These are phyloP conservation scores for Scrobipalpa atriplicella DNA, from an alignment of 2,888 invertebrate species.

Conservation along the genomic window DNA sequence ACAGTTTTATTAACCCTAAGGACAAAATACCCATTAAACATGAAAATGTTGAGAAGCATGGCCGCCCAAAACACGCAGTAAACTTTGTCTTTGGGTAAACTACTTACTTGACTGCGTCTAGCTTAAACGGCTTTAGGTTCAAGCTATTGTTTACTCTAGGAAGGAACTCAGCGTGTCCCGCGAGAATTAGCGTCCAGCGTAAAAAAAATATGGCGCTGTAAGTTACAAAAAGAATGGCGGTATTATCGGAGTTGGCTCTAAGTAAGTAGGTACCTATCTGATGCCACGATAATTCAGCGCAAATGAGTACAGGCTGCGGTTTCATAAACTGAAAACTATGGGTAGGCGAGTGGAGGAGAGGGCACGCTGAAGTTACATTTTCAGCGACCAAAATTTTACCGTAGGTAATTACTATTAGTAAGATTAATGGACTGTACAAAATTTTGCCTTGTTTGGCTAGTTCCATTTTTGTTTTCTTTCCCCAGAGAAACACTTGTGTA, in stretches of 20 bases:
- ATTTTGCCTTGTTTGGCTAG: background rate
- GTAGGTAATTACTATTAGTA: slow-evolving; percentile 36
- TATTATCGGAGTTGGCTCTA: slow-evolving; percentile 36
- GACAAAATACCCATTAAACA: background rate
- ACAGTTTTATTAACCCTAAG: slow-evolving; percentile 5
- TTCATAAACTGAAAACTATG: slow-evolving; percentile 47
- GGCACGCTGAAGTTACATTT: slow-evolving; percentile 38
- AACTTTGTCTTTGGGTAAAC: slow-evolving; percentile 8
- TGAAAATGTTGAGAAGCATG: background rate
- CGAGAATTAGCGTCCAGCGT: background rate
- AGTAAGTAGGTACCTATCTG: too few relatives aligned
- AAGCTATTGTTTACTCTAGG: background rate
- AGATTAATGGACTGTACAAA: background rate
- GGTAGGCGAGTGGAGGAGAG: slow-evolving; percentile 9
- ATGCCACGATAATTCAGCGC: slow-evolving; percentile 41
- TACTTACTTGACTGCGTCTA: background rate
- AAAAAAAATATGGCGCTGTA: slow-evolving; percentile 18
- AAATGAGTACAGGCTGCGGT: slow-evolving; percentile 40
- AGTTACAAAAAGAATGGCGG: slow-evolving; percentile 34
- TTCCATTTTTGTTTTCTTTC: background rate
- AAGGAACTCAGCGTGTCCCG: background rate
- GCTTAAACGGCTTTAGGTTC: background rate
- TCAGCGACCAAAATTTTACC: slow-evolving; percentile 43
- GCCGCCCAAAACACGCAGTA: background rate
- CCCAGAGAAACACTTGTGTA: background rate